Percentiles rank a stretch among this genome's conserved stretches.
Conservation (phyloP, 2,797 vertebrate genomes). For the Botia kubotai region DNA sequence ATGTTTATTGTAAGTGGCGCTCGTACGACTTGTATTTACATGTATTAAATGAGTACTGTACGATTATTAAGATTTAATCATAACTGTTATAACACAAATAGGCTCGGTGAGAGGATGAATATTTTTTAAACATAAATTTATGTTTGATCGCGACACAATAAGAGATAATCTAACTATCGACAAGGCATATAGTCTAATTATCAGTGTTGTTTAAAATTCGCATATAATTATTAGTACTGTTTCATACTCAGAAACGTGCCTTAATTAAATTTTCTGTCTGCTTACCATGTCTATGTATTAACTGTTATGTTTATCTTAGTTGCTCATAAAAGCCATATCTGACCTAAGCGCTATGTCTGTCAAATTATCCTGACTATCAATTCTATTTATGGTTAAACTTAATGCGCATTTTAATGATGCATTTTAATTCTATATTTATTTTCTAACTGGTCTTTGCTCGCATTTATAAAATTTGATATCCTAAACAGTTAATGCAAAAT, state of each 20-base stretch:
- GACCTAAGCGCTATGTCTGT: background rate
- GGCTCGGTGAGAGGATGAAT: too few relatives aligned
- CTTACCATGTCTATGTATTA: background rate
- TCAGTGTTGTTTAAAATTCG: too few relatives aligned
- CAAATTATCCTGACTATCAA: background rate
- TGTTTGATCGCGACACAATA: too few relatives aligned
- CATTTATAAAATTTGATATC: conserved; percentile 40
- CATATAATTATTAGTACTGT: too few relatives aligned
- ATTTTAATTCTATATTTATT: background rate
- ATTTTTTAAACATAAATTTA: too few relatives aligned
- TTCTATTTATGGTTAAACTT: background rate
- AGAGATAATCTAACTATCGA: conserved; percentile 4
- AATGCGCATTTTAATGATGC: background rate
- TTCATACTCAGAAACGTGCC: background rate
- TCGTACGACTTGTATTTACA: background rate
- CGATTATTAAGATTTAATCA: background rate
- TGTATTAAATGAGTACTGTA: background rate
- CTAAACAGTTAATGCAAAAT: conserved; percentile 25
- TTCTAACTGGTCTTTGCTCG: background rate
- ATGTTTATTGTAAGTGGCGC: background rate
- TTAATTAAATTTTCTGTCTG: background rate
- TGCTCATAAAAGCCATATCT: background rate
- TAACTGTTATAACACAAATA: conserved; percentile 2
- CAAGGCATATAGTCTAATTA: background rate
- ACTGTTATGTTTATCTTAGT: background rate